These are phyloP conservation scores for Xenopus petersii DNA, from an alignment of 2,797 vertebrate genomes.

Conservation along the genomic window DNA sequence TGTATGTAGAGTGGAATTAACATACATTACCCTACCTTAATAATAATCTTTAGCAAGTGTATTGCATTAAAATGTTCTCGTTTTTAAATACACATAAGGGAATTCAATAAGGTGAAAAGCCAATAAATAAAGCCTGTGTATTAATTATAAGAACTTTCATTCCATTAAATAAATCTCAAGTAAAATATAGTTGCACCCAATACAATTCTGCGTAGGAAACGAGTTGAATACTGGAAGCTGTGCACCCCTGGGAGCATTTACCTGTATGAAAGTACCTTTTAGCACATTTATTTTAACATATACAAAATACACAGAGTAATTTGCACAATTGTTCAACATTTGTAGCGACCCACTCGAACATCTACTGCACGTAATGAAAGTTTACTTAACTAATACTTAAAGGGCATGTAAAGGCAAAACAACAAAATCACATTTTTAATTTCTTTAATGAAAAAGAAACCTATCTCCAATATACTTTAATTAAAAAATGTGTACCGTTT, in stretches of 20 bases:
- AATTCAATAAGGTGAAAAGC: background rate
- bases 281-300: background rate
- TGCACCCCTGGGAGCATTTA: background rate
- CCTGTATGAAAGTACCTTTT: background rate
- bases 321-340: background rate
- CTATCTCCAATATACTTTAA: no score
- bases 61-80: no score
- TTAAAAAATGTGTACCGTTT: no score
- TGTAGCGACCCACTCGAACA: background rate
- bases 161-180: background rate
- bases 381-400: no score
- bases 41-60: no score
- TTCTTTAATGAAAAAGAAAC: no score
- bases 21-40: no score
- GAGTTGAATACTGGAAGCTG: background rate
- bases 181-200: background rate
- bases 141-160: background rate
- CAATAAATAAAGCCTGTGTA: background rate
- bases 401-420: no score
- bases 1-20: no score
- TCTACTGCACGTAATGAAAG: background rate
- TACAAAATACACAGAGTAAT: background rate
- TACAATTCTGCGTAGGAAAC: background rate
- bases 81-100: no score
- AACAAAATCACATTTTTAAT: no score